These are phyloP conservation scores for Leptopilina drosophilae DNA, from an alignment of 2,888 invertebrate genomes.

Conservation along the genomic window DNA sequence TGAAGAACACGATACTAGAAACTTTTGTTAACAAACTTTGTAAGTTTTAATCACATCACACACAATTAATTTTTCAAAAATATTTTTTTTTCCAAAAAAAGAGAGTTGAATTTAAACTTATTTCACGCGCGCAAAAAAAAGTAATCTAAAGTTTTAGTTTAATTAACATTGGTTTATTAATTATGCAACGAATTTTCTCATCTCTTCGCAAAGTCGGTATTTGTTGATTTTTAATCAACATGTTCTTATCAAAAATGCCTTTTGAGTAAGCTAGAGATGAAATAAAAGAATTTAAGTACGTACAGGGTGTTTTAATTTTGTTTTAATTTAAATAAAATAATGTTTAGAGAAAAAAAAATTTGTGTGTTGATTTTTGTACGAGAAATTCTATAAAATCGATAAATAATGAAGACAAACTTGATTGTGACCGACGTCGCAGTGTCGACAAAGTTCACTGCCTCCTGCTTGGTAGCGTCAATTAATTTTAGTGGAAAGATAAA, in stretches of 20 bases:
- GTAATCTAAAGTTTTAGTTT: too few relatives aligned
- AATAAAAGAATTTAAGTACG: too few relatives aligned
- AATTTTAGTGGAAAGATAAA: slow-evolving; percentile 40
- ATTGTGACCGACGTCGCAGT: not conserved
- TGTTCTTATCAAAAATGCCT: too few relatives aligned
- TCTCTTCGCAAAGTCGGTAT: too few relatives aligned
- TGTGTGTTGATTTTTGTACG: too few relatives aligned
- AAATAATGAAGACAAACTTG: not conserved
- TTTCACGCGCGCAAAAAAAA: not conserved
- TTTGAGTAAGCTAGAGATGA: too few relatives aligned
- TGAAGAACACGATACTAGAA: slow-evolving; percentile 22
- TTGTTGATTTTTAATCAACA: too few relatives aligned
- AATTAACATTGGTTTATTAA: too few relatives aligned
- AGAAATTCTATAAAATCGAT: slow-evolving; percentile 6
- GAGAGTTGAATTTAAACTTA: slow-evolving; percentile 10
- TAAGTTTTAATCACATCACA: slow-evolving; percentile 39
- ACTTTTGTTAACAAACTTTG: slow-evolving; percentile 31
- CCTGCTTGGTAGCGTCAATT: slow-evolving; percentile 27
- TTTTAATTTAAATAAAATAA: too few relatives aligned
- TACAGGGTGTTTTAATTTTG: too few relatives aligned
- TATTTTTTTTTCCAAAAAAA: not conserved
- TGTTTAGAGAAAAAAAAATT: too few relatives aligned
- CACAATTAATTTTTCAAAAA: slow-evolving; percentile 7
- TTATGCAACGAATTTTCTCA: too few relatives aligned
- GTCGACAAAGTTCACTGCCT: not conserved